phyloP scores from a whole-genome alignment of 2,113 vertebrate genomes.

The Periophthalmodon schlosseri region DNA sequence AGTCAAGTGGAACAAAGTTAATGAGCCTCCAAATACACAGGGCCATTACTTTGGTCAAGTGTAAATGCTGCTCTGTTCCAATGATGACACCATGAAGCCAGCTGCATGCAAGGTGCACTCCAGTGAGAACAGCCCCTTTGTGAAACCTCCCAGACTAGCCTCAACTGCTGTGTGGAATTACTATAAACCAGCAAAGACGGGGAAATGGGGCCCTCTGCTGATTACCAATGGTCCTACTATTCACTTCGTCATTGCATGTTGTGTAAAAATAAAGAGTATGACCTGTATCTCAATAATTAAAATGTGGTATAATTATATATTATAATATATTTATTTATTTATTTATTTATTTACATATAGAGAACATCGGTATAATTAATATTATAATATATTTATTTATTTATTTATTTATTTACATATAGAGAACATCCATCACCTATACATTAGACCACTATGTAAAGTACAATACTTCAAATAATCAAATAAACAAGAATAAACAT shows the following conservation, averaged over 20 bases:
- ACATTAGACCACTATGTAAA: neutral
- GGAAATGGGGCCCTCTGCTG: conserved; percentile 49
- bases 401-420: neutral
- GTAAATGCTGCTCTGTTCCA: conserved; percentile 12
- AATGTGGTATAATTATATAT: neutral
- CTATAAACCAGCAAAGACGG: neutral
- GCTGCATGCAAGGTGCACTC: conserved; percentile 61
- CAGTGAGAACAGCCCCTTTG: conserved; percentile 50
- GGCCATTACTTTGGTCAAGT: neutral
- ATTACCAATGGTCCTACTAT: neutral
- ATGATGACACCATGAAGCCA: conserved; percentile 23
- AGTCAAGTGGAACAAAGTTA: neutral
- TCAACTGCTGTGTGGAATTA: neutral
- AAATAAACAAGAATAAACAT: too few species aligned
- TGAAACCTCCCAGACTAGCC: conserved; percentile 30
- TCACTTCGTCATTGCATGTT: neutral
- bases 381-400: too few species aligned
- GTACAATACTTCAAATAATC: too few species aligned
- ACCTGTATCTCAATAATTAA: neutral
- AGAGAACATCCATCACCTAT: neutral
- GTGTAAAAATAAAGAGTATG: neutral
- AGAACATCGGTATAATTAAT: too few species aligned
- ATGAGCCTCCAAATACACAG: neutral
- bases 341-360: too few species aligned
- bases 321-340: too few species aligned